Evolutionary conservation across 2,888 invertebrate genomes (phyloP).

Genomic region (Ophioninae sp.): DNA sequence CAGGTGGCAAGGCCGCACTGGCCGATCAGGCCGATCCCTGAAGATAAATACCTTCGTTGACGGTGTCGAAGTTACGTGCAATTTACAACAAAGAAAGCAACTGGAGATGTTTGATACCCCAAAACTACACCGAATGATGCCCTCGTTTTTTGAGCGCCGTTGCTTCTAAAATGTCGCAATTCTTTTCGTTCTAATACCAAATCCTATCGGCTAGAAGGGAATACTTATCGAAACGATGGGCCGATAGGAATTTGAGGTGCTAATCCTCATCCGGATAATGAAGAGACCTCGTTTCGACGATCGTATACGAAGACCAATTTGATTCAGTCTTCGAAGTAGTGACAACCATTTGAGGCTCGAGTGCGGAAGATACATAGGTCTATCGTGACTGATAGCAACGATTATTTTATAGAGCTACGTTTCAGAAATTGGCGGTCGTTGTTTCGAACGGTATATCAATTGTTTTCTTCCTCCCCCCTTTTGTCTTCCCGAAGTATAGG

Average conservation of each 20-base stretch:
- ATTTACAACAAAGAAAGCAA: neutral
- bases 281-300: neutral
- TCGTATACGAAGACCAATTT: slow-evolving; percentile 2
- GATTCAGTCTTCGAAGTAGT: slow-evolving; percentile 44
- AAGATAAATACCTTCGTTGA: slow-evolving; percentile 1
- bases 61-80: slow-evolving; percentile 12
- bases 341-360: slow-evolving; percentile 24
- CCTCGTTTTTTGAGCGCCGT: neutral
- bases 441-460: slow-evolving; percentile 33
- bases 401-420: slow-evolving; percentile 15
- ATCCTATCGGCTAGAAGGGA: neutral
- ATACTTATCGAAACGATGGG: neutral
- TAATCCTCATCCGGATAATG: slow-evolving; percentile 16
- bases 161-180: neutral
- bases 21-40: neutral
- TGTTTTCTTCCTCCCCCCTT: neutral
- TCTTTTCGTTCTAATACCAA: neutral
- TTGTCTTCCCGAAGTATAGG: slow-evolving; percentile 32
- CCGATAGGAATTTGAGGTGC: slow-evolving; percentile 2
- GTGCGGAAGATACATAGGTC: slow-evolving; percentile 19
- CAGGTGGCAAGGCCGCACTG: neutral
- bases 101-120: neutral
- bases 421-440: slow-evolving; percentile 39
- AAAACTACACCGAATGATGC: neutral
- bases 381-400: slow-evolving; percentile 20